These are phyloP conservation scores for Amphilophus citrinellus DNA, from an alignment of 2,113 vertebrate species.

Conservation along the genomic window DNA sequence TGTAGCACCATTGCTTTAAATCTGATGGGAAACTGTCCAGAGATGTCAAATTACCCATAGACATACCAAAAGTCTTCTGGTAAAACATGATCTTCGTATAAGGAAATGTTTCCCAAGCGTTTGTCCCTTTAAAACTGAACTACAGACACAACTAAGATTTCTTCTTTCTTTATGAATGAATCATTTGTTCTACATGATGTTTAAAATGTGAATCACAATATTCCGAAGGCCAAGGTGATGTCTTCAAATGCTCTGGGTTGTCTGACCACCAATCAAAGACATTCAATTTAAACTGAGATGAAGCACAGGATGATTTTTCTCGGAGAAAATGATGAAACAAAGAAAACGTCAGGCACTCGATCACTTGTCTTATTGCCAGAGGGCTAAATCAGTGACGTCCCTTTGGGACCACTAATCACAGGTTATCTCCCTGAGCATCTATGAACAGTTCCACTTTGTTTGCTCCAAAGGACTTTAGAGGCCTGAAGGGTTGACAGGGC, in stretches of 20 bases:
- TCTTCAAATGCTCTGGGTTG: neutral
- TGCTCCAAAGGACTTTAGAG: neutral
- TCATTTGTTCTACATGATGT: neutral
- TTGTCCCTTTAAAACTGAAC: neutral
- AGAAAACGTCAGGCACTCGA: neutral
- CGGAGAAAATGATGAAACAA: neutral
- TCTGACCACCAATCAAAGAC: neutral
- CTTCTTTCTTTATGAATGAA: neutral
- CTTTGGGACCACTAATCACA: neutral
- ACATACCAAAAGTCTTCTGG: neutral
- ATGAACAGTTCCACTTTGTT: neutral
- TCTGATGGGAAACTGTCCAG: too few species aligned
- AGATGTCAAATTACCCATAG: too few species aligned
- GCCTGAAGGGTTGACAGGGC: neutral
- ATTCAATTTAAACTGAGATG: neutral
- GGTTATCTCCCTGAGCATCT: neutral
- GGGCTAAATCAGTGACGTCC: neutral
- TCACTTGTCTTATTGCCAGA: neutral
- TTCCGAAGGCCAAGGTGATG: neutral
- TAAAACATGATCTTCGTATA: too few species aligned
- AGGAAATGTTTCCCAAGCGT: neutral
- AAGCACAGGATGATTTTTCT: neutral
- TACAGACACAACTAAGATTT: neutral
- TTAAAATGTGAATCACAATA: neutral
- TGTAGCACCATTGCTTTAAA: too few species aligned